phyloP scores from a whole-genome alignment of 2,797 vertebrate genomes.

The Takifugu ocellatus region DNA sequence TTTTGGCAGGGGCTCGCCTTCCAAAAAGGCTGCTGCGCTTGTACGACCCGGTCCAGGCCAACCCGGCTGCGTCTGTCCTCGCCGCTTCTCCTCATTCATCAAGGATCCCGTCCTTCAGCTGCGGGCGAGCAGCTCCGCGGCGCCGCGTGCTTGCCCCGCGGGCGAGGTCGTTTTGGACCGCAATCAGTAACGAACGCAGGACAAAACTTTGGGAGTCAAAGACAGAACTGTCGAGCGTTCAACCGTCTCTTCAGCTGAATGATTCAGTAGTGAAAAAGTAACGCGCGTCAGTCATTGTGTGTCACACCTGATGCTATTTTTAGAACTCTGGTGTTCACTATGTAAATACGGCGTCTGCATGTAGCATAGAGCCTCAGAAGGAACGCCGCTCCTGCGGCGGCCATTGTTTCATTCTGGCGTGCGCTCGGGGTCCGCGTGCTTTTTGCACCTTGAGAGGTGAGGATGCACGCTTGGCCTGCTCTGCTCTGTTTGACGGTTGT shows the following conservation, averaged over 20 bases:
- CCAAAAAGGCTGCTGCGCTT: conserved; percentile 72
- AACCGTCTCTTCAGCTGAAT: conserved; percentile 10
- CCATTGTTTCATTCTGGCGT: conserved; percentile 51
- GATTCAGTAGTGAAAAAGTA: conserved; percentile 5
- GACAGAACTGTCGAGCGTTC: neutral
- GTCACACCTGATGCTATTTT: conserved; percentile 2
- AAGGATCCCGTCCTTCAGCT: conserved; percentile 79
- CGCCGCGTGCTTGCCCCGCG: too few relatives aligned
- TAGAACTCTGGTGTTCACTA: neutral
- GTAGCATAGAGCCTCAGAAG: conserved; percentile 5
- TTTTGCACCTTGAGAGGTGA: conserved; percentile 76
- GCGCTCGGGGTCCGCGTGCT: conserved; percentile 52
- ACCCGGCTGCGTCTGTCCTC: conserved; percentile 71
- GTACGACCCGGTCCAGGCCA: conserved; percentile 55
- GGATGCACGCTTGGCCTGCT: conserved; percentile 80
- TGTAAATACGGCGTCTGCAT: conserved; percentile 10
- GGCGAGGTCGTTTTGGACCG: conserved; percentile 77
- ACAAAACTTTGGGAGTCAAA: conserved; percentile 24
- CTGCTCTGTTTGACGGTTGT: conserved; percentile 85
- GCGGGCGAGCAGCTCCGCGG: conserved; percentile 43
- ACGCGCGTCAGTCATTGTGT: conserved; percentile 2
- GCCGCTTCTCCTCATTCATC: conserved; percentile 76
- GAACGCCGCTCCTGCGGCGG: conserved; percentile 19
- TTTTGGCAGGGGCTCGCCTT: conserved; percentile 82
- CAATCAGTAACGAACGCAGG: conserved; percentile 61